A percentile compares a stretch with the other conserved stretches of the same genome.
These are phyloP conservation scores for Acanthopagrus latus DNA, from an alignment of 2,797 vertebrate genomes.

Conservation along the genomic window DNA sequence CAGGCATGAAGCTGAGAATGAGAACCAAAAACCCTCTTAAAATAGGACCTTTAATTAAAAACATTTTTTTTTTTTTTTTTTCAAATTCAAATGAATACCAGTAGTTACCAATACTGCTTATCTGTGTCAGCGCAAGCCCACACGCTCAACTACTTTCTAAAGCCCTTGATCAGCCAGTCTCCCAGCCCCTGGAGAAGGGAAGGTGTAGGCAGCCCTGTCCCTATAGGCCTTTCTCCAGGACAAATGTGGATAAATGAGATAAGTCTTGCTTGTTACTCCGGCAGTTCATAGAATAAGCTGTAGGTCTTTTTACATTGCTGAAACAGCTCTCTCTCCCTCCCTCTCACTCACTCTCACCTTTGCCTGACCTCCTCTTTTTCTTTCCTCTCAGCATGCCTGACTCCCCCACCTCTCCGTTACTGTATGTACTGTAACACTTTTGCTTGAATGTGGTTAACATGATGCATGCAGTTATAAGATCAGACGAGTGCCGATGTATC, in stretches of 20 bases:
- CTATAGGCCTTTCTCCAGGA: conserved; percentile 43
- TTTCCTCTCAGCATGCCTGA: conserved; percentile 37
- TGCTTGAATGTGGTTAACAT: conserved; percentile 49
- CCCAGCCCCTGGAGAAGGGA: conserved; percentile 27
- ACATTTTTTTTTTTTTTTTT: too few species aligned
- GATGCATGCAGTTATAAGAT: conserved; percentile 49
- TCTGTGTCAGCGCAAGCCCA: conserved; percentile 9
- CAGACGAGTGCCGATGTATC: conserved; percentile 42
- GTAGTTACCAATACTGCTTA: background rate
- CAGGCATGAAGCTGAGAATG: too few species aligned
- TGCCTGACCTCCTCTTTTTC: conserved; percentile 53
- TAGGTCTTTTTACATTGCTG: conserved; percentile 43
- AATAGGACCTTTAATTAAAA: too few species aligned
- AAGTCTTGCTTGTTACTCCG: conserved; percentile 52
- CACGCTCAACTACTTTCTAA: conserved; percentile 28
- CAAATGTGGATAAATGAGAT: conserved; percentile 61
- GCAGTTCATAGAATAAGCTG: conserved; percentile 50
- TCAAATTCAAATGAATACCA: background rate
- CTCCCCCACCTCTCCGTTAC: conserved; percentile 13
- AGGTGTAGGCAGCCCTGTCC: conserved; percentile 40
- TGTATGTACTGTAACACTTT: conserved; percentile 36
- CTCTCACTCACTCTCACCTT: conserved; percentile 49
- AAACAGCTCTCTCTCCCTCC: conserved; percentile 30
- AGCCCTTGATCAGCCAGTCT: conserved; percentile 32
- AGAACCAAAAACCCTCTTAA: too few species aligned